Percentiles rank a stretch among this genome's conserved stretches.
Evolutionary conservation across 1,140 invertebrate genomes (phyloP).

Genomic region (Drosophila cardini): DNA sequence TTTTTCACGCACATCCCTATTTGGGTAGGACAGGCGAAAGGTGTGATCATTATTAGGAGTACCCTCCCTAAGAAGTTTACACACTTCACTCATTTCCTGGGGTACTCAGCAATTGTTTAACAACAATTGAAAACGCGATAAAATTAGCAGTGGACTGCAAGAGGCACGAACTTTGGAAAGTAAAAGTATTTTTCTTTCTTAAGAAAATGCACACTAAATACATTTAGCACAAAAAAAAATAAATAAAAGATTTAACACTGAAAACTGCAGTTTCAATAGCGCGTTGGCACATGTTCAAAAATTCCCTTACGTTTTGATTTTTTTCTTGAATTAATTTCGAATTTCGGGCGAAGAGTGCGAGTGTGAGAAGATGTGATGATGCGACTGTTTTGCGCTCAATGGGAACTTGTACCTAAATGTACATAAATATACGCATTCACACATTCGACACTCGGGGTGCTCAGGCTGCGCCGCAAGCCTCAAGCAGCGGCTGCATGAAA

Average conservation of each 20-base stretch:
- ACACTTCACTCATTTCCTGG: not conserved
- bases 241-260: slow-evolving; percentile 23
- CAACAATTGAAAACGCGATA: slow-evolving; percentile 27
- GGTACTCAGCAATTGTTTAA: slow-evolving; percentile 17
- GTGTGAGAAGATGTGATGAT: not conserved
- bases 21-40: no score
- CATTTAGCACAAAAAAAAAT: not conserved
- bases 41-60: no score
- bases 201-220: slow-evolving; percentile 17
- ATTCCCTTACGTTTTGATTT: slow-evolving; percentile 32
- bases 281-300: slow-evolving; percentile 43
- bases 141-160: slow-evolving; percentile 23
- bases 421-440: slow-evolving; percentile 4
- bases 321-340: slow-evolving; percentile 59
- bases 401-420: slow-evolving; percentile 15
- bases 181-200: slow-evolving; percentile 39
- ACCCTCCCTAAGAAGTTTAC: not conserved
- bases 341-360: slow-evolving; percentile 22
- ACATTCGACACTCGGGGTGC: slow-evolving; percentile 4
- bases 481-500: slow-evolving; percentile 35
- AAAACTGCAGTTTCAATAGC: slow-evolving; percentile 28
- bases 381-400: slow-evolving; percentile 25
- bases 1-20: no score
- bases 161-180: slow-evolving; percentile 29
- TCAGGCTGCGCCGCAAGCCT: slow-evolving; percentile 10